Evolutionary conservation across 1,140 invertebrate species (phyloP).

Genomic region (Drosophila orena): DNA sequence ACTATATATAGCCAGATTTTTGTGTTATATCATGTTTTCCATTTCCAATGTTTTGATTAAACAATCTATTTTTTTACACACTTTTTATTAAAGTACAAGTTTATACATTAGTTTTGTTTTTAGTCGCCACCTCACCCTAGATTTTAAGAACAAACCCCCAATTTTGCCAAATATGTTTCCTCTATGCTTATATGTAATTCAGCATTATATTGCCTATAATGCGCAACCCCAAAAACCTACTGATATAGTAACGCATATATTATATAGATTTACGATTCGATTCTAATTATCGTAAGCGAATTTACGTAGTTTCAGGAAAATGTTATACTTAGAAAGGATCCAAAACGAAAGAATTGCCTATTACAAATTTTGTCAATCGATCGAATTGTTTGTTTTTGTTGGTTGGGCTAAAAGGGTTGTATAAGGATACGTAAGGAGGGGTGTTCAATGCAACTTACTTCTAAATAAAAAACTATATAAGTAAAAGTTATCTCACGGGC

Average conservation of each 20-base stretch:
- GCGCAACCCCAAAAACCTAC: slow-evolving; percentile 29
- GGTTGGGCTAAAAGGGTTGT: not conserved
- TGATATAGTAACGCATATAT: slow-evolving; percentile 26
- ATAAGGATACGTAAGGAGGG: too few species aligned
- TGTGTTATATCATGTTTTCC: slow-evolving; percentile 28
- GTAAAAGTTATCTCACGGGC: too few species aligned
- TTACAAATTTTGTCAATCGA: slow-evolving; percentile 59
- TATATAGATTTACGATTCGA: slow-evolving; percentile 39
- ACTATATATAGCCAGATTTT: slow-evolving; percentile 20
- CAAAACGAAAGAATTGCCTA: slow-evolving; percentile 46
- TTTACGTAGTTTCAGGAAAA: slow-evolving; percentile 61
- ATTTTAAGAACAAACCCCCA: slow-evolving; percentile 59
- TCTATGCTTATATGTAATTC: slow-evolving; percentile 46
- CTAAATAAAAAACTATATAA: too few species aligned
- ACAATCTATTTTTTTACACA: not conserved
- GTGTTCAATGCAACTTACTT: too few species aligned
- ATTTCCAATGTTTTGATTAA: slow-evolving; percentile 33
- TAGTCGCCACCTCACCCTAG: slow-evolving; percentile 41
- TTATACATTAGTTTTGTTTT: slow-evolving; percentile 23
- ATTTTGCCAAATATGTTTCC: slow-evolving; percentile 80
- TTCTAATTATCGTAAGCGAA: slow-evolving; percentile 52
- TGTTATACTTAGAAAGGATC: slow-evolving; percentile 56
- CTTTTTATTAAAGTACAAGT: not conserved
- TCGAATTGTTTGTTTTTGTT: slow-evolving; percentile 1
- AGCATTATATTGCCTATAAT: slow-evolving; percentile 40